Evolutionary conservation across 2,113 vertebrate species (phyloP).

Genomic region (Trogon surrucura): DNA sequence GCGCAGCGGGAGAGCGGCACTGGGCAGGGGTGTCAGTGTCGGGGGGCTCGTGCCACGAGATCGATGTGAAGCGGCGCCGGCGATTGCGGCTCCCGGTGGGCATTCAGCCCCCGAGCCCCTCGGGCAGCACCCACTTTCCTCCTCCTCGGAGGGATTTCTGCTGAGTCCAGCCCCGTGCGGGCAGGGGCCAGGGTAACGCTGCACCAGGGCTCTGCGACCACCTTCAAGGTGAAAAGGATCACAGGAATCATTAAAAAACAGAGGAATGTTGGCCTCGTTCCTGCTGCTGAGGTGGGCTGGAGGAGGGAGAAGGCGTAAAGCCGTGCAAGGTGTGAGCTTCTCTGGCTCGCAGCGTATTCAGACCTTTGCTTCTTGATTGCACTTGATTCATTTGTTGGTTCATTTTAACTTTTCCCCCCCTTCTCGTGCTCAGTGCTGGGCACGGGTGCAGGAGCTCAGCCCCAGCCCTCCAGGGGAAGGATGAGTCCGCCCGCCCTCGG

Average conservation of each 20-base stretch:
- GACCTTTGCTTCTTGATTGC: neutral
- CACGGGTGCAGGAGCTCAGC: neutral
- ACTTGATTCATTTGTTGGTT: neutral
- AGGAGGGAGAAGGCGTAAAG: neutral
- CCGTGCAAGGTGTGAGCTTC: rapidly evolving
- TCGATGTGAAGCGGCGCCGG: too few relatives aligned
- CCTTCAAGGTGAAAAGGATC: neutral
- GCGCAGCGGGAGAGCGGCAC: neutral
- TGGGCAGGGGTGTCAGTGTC: rapidly evolving
- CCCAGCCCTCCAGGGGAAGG: neutral
- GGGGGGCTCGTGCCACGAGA: neutral
- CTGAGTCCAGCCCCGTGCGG: rapidly evolving
- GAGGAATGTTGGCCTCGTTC: rapidly evolving
- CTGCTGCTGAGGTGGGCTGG: neutral
- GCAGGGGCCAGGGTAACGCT: too few relatives aligned
- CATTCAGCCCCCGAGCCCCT: too few relatives aligned
- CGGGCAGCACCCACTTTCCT: neutral
- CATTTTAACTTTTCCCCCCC: neutral
- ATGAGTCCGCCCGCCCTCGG: neutral
- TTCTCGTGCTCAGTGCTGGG: neutral
- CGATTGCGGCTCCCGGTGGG: too few relatives aligned
- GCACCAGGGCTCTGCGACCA: rapidly evolving
- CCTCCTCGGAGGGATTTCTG: rapidly evolving
- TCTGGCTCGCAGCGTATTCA: neutral
- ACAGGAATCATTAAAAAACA: neutral